Percentiles rank a stretch among this genome's conserved stretches.
Conservation (phyloP, 2,797 vertebrate genomes). For the Odontamblyopus lacepedii region DNA sequence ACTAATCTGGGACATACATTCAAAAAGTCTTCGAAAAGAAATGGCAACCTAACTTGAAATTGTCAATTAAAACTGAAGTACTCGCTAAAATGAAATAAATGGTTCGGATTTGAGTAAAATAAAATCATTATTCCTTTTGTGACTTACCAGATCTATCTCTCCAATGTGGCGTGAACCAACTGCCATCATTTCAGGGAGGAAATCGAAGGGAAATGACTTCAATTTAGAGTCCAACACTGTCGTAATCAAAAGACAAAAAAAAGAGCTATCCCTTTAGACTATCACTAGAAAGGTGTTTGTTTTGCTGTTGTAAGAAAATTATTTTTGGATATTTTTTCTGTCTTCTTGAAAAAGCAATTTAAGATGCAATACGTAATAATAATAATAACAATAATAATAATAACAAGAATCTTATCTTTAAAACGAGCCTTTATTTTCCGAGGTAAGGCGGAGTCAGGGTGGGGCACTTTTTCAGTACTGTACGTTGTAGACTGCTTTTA, state of each 20-base stretch:
- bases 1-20: no score
- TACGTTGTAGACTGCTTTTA: conserved; percentile 58
- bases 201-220: conserved; percentile 68
- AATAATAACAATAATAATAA: background rate
- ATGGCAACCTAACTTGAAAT: no score
- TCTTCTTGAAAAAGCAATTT: conserved; percentile 71
- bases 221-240: conserved; percentile 71
- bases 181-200: conserved; percentile 52
- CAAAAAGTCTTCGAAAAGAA: no score
- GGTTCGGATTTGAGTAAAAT: no score
- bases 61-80: no score
- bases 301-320: conserved; percentile 57
- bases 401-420: conserved; percentile 54
- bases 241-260: conserved; percentile 50
- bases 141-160: no score
- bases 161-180: background rate
- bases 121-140: no score
- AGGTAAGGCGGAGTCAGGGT: conserved; percentile 36
- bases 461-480: conserved; percentile 60
- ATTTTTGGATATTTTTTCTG: conserved; percentile 50
- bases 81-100: no score
- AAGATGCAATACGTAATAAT: conserved; percentile 78
- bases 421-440: conserved; percentile 54
- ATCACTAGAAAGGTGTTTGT: conserved; percentile 58
- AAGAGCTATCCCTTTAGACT: conserved; percentile 73